These are phyloP conservation scores for Sinhomidia bicolor DNA, from an alignment of 2,888 invertebrate genomes.

Conservation along the genomic window DNA sequence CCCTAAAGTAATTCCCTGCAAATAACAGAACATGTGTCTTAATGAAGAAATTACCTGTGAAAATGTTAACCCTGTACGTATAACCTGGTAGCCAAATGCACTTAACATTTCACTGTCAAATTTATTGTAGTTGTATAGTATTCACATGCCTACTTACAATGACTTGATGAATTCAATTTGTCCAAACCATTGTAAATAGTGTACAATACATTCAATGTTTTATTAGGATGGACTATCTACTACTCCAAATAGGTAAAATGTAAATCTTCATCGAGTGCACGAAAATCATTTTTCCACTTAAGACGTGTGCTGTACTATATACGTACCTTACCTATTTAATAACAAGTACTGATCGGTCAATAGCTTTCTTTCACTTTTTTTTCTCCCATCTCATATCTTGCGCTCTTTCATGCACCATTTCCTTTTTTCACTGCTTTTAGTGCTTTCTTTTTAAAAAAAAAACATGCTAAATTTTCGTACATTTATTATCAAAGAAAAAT, in stretches of 20 bases:
- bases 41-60: neutral
- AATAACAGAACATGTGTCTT: neutral
- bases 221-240: too few species aligned
- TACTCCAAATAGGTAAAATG: too few species aligned
- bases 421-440: slow-evolving; percentile 49
- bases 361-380: slow-evolving; percentile 2
- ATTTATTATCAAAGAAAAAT: slow-evolving; percentile 70
- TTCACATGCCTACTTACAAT: too few species aligned
- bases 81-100: too few species aligned
- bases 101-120: too few species aligned
- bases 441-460: slow-evolving; percentile 54
- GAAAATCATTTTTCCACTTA: neutral
- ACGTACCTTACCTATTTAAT: too few species aligned
- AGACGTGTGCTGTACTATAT: neutral
- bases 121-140: too few species aligned
- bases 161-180: too few species aligned
- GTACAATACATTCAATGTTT: too few species aligned
- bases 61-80: too few species aligned
- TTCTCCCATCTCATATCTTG: neutral
- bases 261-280: neutral
- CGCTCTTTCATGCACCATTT: slow-evolving; percentile 68
- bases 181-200: too few species aligned
- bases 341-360: slow-evolving; percentile 62
- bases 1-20: too few species aligned
- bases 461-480: slow-evolving; percentile 72